A percentile compares a stretch with the other conserved stretches of the same genome.
Conservation (phyloP, 2,797 vertebrate genomes). For the Eospalax fontanierii region DNA sequence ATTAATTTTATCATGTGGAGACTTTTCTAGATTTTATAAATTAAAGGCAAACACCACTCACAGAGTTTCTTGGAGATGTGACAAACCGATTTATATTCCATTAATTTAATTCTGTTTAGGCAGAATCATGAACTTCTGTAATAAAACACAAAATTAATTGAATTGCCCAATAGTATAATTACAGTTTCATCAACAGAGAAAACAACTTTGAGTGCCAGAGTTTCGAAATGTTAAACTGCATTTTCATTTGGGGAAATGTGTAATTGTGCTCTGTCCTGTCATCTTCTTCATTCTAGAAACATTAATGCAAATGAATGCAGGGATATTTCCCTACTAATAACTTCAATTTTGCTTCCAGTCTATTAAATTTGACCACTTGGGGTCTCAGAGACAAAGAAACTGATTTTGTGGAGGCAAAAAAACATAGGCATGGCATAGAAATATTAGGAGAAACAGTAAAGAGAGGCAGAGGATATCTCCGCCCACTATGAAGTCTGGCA, state of each 20-base stretch:
- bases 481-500: constrained; percentile 21
- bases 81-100: constrained; percentile 84
- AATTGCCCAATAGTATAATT: constrained; percentile 82
- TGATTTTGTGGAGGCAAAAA: constrained; percentile 2
- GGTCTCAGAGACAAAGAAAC: background rate
- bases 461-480: background rate
- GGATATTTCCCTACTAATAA: background rate
- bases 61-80: constrained; percentile 86
- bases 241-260: constrained; percentile 65
- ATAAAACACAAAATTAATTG: constrained; percentile 85
- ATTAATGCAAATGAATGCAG: background rate
- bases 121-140: constrained; percentile 80
- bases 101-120: constrained; percentile 84
- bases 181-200: constrained; percentile 76
- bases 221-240: constrained; percentile 79
- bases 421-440: background rate
- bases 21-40: constrained; percentile 83
- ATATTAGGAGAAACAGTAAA: background rate
- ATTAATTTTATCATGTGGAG: constrained; percentile 79
- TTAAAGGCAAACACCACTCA: constrained; percentile 84
- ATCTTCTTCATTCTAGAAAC: constrained; percentile 54
- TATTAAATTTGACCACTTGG: background rate
- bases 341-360: constrained; percentile 3
- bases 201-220: constrained; percentile 67
- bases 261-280: constrained; percentile 41